These are phyloP conservation scores for Poecilia wingei DNA, from an alignment of 2,797 vertebrate species.

Conservation along the genomic window DNA sequence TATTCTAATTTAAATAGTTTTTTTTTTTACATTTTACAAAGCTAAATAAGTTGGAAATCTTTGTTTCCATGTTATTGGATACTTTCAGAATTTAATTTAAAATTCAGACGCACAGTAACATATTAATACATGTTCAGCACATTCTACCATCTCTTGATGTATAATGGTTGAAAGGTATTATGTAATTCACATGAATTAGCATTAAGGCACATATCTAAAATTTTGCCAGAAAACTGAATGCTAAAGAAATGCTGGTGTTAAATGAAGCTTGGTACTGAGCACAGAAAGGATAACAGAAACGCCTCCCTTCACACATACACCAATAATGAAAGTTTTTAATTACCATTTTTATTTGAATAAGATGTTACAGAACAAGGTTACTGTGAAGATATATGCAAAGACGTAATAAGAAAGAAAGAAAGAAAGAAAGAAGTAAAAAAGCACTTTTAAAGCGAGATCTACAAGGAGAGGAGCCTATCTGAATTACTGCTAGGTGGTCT, in stretches of 20 bases:
- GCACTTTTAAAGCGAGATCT: constrained; percentile 26
- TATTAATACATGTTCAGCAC: background rate
- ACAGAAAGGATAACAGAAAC: constrained; percentile 47
- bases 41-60: background rate
- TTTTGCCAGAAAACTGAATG: constrained; percentile 12
- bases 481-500: constrained; percentile 24
- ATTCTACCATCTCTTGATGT: background rate
- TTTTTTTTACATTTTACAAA: background rate
- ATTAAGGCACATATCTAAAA: constrained; percentile 8
- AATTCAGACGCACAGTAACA: background rate
- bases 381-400: constrained; percentile 46
- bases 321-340: constrained; percentile 52
- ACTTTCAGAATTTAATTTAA: background rate
- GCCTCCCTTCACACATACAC: constrained; percentile 66
- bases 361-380: constrained; percentile 58
- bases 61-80: background rate
- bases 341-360: constrained; percentile 73
- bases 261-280: constrained; percentile 18
- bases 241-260: constrained; percentile 4
- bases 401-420: constrained; percentile 30
- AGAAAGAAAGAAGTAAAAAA: constrained; percentile 35
- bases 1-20: background rate
- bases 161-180: background rate
- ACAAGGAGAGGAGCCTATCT: constrained; percentile 66
- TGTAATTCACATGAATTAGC: background rate